These are phyloP conservation scores for Elachura formosa DNA, from an alignment of 2,113 vertebrate genomes.

Conservation along the genomic window DNA sequence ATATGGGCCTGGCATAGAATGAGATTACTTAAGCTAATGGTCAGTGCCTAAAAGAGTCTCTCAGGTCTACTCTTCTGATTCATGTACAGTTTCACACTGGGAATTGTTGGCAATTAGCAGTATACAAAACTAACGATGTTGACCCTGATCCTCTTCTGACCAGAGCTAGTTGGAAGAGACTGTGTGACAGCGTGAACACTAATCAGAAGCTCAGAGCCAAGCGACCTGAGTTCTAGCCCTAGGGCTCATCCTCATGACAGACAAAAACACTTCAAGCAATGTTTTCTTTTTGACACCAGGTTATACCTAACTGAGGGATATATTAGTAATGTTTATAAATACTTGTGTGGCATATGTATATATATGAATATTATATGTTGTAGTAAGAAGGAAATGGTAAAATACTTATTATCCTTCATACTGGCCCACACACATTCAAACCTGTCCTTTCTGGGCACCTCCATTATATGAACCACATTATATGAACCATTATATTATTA, in stretches of 20 bases:
- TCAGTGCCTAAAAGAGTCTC: background rate
- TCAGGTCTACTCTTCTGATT: background rate
- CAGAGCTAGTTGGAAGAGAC: background rate
- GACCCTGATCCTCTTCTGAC: background rate
- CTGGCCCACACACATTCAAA: background rate
- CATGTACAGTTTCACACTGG: background rate
- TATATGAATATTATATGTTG: too few species aligned
- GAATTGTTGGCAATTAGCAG: background rate
- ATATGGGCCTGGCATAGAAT: background rate
- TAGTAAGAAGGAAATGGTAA: background rate
- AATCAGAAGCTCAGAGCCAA: background rate
- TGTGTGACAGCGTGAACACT: accelerated
- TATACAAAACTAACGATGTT: background rate
- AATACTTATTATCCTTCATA: background rate
- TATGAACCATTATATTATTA: too few species aligned
- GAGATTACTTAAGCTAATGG: background rate
- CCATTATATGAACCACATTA: background rate
- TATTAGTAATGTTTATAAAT: background rate
- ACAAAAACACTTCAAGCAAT: background rate
- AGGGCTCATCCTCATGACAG: background rate
- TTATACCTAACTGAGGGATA: background rate
- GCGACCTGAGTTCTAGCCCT: background rate
- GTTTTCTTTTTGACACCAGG: background rate
- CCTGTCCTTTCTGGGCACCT: background rate
- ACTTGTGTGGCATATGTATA: background rate